Base-by-base conservation (phyloP, 2,797 vertebrate genomes). In the Darevskia mixta region DNA sequence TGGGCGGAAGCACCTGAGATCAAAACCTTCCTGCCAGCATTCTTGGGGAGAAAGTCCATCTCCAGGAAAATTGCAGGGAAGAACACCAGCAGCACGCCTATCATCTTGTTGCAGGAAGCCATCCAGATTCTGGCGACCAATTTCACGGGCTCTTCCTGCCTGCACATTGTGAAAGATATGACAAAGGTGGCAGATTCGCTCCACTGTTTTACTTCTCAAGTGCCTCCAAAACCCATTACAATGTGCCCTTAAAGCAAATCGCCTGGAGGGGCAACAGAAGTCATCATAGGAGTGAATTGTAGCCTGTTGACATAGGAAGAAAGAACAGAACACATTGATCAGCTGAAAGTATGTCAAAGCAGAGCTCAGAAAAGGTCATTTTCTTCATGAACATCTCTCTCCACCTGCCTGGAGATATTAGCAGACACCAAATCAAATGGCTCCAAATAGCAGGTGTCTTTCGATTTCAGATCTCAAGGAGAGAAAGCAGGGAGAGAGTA, bases 31-130 rank as follows among this genome's bases (percentile, higher is more conserved):
- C 98, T 95, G 66, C 97, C 95, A 3, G 97, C 90, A 90, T 91
- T 96, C 91, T 95, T 97, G 92, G 97, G 96, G 85, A 97, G 96
- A 90, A 96, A 92, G 27, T 96, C 95, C 95, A 97, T 96, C 94
- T 98, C 97, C 79, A 98, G 95, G 58, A 98, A 93, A 27, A 98
- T 92, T 88, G 97, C 86, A 80, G 95, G 95, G 90, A 98, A 96
- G 93, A 98, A 97, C 90, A 98, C 90, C 87, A 97, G 94, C 92
- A 96, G 94, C 41, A 98, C 82, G 32, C 97, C 91, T 95, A 97
- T 94, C 98, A 99, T 98, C 92, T 98, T 98, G 97, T 97, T 95
- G 96, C 97, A 96, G 95, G 96, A 96, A 93, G 96, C 95, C 92
- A 95, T 97, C 96, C 97, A 97, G 95, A 94, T 96, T 94, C 95